A percentile compares a stretch with the other conserved stretches of the same genome.
These are phyloP conservation scores for Thalassaphorura encarpata DNA, from an alignment of 1,140 invertebrate species.

Conservation along the genomic window DNA sequence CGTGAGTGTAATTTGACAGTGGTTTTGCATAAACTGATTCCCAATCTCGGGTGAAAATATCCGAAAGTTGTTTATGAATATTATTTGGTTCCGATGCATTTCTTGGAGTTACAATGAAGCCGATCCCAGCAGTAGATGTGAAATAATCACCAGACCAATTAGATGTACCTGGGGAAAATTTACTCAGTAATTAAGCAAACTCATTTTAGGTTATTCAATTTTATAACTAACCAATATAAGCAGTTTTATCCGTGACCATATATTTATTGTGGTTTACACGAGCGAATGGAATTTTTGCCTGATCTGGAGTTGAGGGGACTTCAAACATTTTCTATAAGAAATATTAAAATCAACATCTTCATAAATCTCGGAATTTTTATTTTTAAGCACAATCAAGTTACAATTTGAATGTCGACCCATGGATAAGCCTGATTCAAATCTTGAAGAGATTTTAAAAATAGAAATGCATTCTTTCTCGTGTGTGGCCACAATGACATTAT, in stretches of 20 bases:
- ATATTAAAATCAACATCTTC: slow-evolving; percentile 13
- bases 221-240: no score
- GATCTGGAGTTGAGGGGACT: slow-evolving; percentile 60
- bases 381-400: no score
- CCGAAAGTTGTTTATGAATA: slow-evolving; percentile 60
- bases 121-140: slow-evolving; percentile 74
- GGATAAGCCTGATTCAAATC: slow-evolving; percentile 54
- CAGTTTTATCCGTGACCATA: slow-evolving; percentile 91
- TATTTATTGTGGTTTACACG: slow-evolving; percentile 98
- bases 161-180: no score
- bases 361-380: no score
- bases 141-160: slow-evolving; percentile 99
- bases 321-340: slow-evolving; percentile 62
- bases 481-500: slow-evolving; percentile 84
- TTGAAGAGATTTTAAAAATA: slow-evolving; percentile 59
- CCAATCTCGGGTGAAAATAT: slow-evolving; percentile 83
- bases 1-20: no score
- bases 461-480: slow-evolving; percentile 46
- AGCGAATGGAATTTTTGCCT: slow-evolving; percentile 73
- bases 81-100: slow-evolving; percentile 37
- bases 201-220: no score
- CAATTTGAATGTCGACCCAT: slow-evolving; percentile 65
- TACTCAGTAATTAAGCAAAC: no score
- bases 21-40: slow-evolving; percentile 51
- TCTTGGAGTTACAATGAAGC: slow-evolving; percentile 51